A percentile compares a stretch with the other conserved stretches of the same genome.
Conservation (phyloP, 2,888 invertebrate species). For the Cryptocephalus primarius region DNA sequence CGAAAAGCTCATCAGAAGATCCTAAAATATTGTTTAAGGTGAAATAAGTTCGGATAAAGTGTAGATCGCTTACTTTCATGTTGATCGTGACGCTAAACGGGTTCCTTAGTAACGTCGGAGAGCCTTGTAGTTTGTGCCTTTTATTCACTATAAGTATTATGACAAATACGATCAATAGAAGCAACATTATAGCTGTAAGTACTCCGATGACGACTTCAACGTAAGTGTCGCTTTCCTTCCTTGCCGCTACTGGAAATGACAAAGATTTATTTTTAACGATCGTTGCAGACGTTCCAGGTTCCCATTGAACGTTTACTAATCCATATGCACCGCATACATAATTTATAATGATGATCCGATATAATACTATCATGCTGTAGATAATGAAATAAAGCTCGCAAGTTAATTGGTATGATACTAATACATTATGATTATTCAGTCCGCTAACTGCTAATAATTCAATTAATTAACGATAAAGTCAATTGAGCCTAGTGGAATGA, state of each 20-base stretch:
- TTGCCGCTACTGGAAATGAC: constrained; percentile 40
- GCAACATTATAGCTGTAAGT: constrained; percentile 52
- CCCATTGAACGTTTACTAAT: too few relatives aligned
- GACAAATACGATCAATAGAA: constrained; percentile 51
- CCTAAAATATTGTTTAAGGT: constrained; percentile 30
- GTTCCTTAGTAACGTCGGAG: constrained; percentile 49
- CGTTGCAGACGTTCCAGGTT: too few relatives aligned
- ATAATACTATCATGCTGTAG: too few relatives aligned
- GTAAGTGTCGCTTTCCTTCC: constrained; percentile 46
- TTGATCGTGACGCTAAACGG: constrained; percentile 52
- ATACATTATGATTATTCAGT: constrained; percentile 2
- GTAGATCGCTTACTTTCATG: constrained; percentile 45
- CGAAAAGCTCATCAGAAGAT: constrained; percentile 46
- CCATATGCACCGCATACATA: too few relatives aligned
- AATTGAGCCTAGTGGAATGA: background rate
- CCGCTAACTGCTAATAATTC: background rate
- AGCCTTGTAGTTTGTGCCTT: constrained; percentile 49
- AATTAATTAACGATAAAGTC: background rate
- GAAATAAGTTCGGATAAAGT: background rate
- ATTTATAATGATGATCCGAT: too few relatives aligned
- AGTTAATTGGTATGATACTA: background rate
- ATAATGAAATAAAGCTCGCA: too few relatives aligned
- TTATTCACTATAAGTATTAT: constrained; percentile 49
- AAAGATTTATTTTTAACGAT: constrained; percentile 5
- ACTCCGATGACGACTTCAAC: constrained; percentile 53